Conservation (phyloP, 2,888 invertebrate genomes). For the Limnephilus auricula region DNA sequence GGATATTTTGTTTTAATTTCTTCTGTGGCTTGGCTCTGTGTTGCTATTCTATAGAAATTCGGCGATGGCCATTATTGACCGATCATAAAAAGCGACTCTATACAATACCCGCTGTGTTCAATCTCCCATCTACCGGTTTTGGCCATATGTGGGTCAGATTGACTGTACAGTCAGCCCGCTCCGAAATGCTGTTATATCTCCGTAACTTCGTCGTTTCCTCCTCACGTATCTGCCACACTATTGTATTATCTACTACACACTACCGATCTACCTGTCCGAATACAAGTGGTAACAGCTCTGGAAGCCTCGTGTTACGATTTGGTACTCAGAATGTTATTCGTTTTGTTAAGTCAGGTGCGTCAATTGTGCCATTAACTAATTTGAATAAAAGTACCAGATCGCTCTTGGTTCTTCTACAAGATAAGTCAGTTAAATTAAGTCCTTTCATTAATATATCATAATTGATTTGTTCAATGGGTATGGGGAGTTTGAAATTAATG, state of each 20-base stretch:
- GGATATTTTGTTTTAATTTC: too few relatives aligned
- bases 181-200: background rate
- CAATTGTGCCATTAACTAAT: too few relatives aligned
- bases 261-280: background rate
- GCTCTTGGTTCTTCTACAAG: too few relatives aligned
- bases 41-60: background rate
- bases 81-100: background rate
- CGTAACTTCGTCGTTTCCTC: background rate
- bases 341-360: too few relatives aligned
- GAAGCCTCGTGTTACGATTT: too few relatives aligned
- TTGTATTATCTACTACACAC: background rate
- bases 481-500: too few relatives aligned
- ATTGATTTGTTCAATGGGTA: too few relatives aligned
- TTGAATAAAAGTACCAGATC: too few relatives aligned
- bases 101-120: background rate
- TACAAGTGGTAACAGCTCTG: background rate
- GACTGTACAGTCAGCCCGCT: background rate
- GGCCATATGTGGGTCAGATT: constrained; percentile 6
- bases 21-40: background rate
- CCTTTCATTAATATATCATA: too few relatives aligned
- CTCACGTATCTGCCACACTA: background rate
- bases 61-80: background rate
- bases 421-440: too few relatives aligned
- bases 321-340: too few relatives aligned
- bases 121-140: background rate